Conservation (phyloP, 2,888 invertebrate species). For the Brachypalpus laphriformis region DNA sequence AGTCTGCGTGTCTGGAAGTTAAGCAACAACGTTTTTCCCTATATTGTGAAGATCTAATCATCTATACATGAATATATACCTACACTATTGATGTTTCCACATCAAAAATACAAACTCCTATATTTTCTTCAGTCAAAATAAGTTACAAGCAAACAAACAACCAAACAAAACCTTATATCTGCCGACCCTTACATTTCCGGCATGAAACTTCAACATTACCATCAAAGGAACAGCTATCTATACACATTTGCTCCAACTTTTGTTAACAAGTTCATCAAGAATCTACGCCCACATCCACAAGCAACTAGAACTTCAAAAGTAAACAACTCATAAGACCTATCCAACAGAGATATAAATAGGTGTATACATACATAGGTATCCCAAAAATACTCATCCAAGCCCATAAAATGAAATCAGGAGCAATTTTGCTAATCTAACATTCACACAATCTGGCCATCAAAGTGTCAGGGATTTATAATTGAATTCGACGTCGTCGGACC, state of each 20-base stretch:
- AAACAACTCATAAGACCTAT: not conserved
- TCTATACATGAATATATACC: no score
- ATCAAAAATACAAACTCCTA: not conserved
- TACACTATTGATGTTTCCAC: no score
- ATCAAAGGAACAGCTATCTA: not conserved
- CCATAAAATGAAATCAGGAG: slow-evolving; percentile 9
- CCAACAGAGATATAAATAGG: no score
- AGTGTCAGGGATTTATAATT: slow-evolving; percentile 6
- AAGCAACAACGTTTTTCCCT: no score
- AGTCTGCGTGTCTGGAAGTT: no score
- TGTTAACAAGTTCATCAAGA: not conserved
- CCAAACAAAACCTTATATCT: not conserved
- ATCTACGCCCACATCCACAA: not conserved
- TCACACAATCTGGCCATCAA: slow-evolving; percentile 6
- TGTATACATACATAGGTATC: not conserved
- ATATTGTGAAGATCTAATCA: no score
- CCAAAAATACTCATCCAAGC: not conserved
- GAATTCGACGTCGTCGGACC: not conserved
- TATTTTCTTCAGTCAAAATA: not conserved
- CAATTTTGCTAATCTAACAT: slow-evolving; percentile 14
- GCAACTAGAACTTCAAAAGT: not conserved
- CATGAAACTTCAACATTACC: not conserved
- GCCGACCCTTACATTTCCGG: not conserved
- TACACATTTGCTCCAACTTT: not conserved
- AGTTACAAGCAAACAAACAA: not conserved